Evolutionary conservation across 1,140 invertebrate genomes (phyloP).

Genomic region (Bombus confusus): DNA sequence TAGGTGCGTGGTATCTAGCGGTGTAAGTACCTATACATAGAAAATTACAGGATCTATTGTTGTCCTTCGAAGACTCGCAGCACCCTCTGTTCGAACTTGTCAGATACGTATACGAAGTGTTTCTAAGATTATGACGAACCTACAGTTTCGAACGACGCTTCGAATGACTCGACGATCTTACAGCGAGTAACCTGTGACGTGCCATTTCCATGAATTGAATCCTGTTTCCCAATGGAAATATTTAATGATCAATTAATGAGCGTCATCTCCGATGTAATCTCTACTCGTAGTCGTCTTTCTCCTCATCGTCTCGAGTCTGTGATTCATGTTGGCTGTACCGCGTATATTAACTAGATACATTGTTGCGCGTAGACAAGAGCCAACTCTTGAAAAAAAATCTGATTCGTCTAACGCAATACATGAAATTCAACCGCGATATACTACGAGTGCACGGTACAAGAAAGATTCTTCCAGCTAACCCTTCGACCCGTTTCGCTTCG

Average conservation of each 20-base stretch:
- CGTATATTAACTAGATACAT: neutral
- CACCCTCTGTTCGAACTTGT: neutral
- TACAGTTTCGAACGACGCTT: neutral
- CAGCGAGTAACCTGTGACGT: neutral
- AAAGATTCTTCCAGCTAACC: neutral
- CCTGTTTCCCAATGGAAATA: neutral
- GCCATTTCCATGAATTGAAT: conserved; percentile 12
- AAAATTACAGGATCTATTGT: conserved; percentile 13
- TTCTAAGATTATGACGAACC: conserved; percentile 8
- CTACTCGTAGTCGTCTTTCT: neutral
- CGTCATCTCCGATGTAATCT: neutral
- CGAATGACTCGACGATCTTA: neutral
- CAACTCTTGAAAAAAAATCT: neutral
- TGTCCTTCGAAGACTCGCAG: too few relatives aligned
- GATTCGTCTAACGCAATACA: neutral
- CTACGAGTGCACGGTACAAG: too few relatives aligned
- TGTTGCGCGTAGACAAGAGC: neutral
- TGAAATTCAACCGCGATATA: too few relatives aligned
- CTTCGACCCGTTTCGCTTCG: neutral
- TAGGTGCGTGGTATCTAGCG: too few relatives aligned
- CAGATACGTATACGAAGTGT: neutral
- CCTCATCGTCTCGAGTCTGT: neutral
- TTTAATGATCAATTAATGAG: conserved; percentile 26
- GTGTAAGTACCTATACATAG: neutral
- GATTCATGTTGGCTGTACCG: neutral